A percentile compares a stretch with the other conserved stretches of the same genome.
Evolutionary conservation across 1,140 invertebrate species (phyloP).

Genomic region (Marisa cornuarietis): DNA sequence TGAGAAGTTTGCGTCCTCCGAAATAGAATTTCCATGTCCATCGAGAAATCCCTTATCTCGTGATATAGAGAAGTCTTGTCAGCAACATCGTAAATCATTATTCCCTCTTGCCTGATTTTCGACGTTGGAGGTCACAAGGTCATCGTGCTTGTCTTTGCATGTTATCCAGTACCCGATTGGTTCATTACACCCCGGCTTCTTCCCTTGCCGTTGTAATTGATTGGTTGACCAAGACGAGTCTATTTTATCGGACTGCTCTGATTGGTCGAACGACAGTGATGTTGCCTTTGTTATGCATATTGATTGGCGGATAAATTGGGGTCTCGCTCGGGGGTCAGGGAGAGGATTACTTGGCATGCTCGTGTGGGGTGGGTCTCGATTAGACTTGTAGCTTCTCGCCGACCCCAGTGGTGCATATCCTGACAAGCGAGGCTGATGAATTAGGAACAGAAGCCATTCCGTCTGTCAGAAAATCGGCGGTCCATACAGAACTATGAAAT

Average conservation of each 20-base stretch:
- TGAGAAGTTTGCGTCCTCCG: too few species aligned
- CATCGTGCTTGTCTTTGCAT: slow-evolving; percentile 10
- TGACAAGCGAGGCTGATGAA: too few species aligned
- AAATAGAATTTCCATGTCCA: too few species aligned
- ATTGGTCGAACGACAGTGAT: slow-evolving; percentile 2
- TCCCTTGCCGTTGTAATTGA: slow-evolving; percentile 18
- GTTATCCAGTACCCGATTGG: slow-evolving; percentile 8
- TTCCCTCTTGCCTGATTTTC: too few species aligned
- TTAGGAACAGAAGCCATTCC: not conserved
- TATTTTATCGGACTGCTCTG: slow-evolving; percentile 1
- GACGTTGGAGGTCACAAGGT: not conserved
- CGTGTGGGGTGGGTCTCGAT: too few species aligned
- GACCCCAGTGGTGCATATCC: too few species aligned
- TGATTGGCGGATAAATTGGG: slow-evolving; percentile 24
- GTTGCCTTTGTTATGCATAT: slow-evolving; percentile 20
- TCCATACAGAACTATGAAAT: not conserved
- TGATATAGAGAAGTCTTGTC: too few species aligned
- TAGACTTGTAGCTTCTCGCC: too few species aligned
- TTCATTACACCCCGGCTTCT: not conserved
- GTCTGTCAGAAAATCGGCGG: not conserved
- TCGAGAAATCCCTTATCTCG: too few species aligned
- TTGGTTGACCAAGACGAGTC: slow-evolving; percentile 15
- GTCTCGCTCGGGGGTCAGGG: slow-evolving; percentile 9
- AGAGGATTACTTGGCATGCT: not conserved
- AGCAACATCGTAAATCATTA: too few species aligned